Base-by-base conservation (phyloP, 1,140 invertebrate species). In the Drosophila quadrilineata region DNA sequence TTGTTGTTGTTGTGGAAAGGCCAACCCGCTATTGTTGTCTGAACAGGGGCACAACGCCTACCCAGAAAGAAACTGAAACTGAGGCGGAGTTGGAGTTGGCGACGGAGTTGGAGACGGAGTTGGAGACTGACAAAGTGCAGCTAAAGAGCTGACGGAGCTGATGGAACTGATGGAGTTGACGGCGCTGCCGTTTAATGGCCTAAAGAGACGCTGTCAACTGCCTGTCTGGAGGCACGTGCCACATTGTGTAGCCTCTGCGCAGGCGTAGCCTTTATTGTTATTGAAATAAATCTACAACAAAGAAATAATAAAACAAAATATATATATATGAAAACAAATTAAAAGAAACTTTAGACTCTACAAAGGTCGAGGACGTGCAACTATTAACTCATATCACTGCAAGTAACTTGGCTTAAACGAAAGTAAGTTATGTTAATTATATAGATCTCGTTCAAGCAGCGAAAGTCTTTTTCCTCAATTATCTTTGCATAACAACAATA, bases 141-240 rank as follows among this genome's bases (percentile, higher is more conserved):
- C n/a, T n/a, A n/a, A n/a, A n/a, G n/a, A n/a, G n/a, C n/a, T n/a
- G n/a, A n/a, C n/a, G n/a, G n/a, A n/a, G n/a, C n/a, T n/a, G n/a
- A n/a, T n/a, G n/a, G n/a, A n/a, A n/a, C n/a, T n/a, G n/a, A n/a
- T n/a, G n/a, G n/a, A n/a, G n/a, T n/a, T n/a, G n/a, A n/a, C n/a
- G n/a, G n/a, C n/a, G n/a, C 75, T 79, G 75, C 76, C 59, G 71
- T 82, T 82, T 82, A 75, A 75, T 75, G 71, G 75, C 53, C 24
- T 60, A 52, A 52, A 40, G 58, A 31, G 31, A n/a, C 46, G 48
- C 71, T 68, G 71, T 74, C 71, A 69, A 0, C 9, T 5, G 10
- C 9, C 31, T 71, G 54, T 60, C 33, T 69, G 35, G 19, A 29
- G 48, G 72, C 73, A 75, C 70, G 60, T 48, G 31, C 63, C 46